Conservation (phyloP, 1,140 invertebrate species). For the Anoplolepis gracilipes region DNA sequence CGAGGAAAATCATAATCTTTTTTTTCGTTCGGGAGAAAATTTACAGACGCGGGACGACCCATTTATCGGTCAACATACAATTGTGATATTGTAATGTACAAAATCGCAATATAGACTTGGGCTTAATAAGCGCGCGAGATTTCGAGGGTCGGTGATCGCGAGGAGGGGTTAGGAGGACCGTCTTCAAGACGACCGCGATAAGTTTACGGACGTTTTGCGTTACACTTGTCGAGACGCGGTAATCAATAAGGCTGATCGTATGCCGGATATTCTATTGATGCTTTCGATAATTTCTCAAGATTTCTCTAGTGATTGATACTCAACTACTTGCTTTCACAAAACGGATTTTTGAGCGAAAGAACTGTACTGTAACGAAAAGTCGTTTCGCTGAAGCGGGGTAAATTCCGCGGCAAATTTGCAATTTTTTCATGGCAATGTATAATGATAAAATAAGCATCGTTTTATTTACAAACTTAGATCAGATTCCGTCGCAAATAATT, state of each 20-base stretch:
- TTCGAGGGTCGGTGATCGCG: conserved; percentile 22
- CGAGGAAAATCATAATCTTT: not conserved
- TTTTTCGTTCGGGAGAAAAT: not conserved
- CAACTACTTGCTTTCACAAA: not conserved
- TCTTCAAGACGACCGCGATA: conserved; percentile 6
- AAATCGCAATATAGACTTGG: conserved; percentile 79
- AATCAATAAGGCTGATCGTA: conserved; percentile 19
- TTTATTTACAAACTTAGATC: not conserved
- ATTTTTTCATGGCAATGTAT: not conserved
- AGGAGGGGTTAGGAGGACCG: conserved; percentile 26
- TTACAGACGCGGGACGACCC: conserved; percentile 66
- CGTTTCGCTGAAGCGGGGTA: not conserved
- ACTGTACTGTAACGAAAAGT: not conserved
- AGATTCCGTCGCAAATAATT: not conserved
- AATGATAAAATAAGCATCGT: not conserved
- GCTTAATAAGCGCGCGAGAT: conserved; percentile 59
- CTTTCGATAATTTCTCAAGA: not conserved
- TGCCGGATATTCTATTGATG: not conserved
- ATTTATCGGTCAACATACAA: conserved; percentile 77
- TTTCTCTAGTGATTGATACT: not conserved
- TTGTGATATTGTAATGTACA: conserved; percentile 85
- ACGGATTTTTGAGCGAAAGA: not conserved
- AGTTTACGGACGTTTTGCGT: conserved; percentile 43
- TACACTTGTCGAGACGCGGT: not conserved
- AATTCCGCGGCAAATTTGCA: not conserved